Evolutionary conservation across 2,797 vertebrate species (phyloP), one percentile per base, ranked within the genome.

Genomic region (Phyllotis vaccarum): DNA sequence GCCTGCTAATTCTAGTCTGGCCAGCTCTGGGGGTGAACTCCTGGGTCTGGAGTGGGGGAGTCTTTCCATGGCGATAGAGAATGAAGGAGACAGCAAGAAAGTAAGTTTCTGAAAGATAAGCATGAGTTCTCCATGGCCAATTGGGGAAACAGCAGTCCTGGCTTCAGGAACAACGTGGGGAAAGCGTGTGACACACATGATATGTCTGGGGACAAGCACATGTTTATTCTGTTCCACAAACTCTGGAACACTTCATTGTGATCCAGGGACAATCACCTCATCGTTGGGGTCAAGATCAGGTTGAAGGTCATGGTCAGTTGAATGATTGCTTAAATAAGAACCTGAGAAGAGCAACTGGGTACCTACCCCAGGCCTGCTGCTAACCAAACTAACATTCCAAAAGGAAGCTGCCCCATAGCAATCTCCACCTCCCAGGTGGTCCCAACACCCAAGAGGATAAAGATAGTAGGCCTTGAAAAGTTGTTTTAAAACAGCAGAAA

Each of bases 401-500:
- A 78, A 81, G 62, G 37, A 76, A 52, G 37, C 21, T 52, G 34
- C 60, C 66, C 10, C 0, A 21, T 11, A 10, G 27, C 40, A 29
- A 40, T n/a, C 40, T 56, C 46, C 52, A 75, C 40, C 58, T 83
- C 52, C 81, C 3, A 11, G 54, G 22, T 74, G 62, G 74, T 52
- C 83, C 52, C 74, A 17, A 40, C 76, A 87, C 85, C 85, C 43
- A 52, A 52, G n/a, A 66, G 72, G 37, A 92, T 3, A 58, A 68
- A 46, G n/a, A 64, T 16, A 46, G 64, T 89, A 78, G 7, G 22
- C 34, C 52, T 70, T 52, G 16, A 58, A 56, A 88, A n/a, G 17
- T 6, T 43, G 29, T 43, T 70, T 95, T 58, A 34, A 89, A 89
- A 64, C 70, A 86, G 31, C 4, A 78, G 21, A 46, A 64, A 62